Percentiles rank a stretch among this genome's conserved stretches.
Evolutionary conservation across 30 jellyfish, hydroid and myxozoan genomes (phyloP).

Genomic region (Turritopsis rubra): DNA sequence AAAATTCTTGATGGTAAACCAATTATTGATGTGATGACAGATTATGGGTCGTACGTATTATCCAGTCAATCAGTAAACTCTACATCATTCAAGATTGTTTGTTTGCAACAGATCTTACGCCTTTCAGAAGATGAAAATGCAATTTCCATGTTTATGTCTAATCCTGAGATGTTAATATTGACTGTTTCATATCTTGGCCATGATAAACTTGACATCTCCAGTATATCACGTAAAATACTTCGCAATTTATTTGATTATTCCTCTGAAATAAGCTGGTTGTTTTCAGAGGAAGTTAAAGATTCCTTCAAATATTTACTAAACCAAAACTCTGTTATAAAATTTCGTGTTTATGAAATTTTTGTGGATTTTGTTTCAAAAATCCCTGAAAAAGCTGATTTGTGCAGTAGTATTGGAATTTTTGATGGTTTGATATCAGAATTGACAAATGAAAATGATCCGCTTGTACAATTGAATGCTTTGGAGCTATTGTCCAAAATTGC

Average conservation of each 20-base stretch:
- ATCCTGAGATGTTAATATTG: slow-evolving; percentile 16
- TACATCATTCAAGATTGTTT: not conserved
- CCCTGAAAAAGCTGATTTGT: slow-evolving; percentile 2
- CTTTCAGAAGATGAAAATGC: slow-evolving; percentile 5
- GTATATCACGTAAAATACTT: slow-evolving; percentile 30
- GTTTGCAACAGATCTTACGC: slow-evolving; percentile 23
- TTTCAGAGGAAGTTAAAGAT: slow-evolving; percentile 30
- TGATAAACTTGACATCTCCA: slow-evolving; percentile 25
- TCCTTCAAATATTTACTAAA: slow-evolving; percentile 18
- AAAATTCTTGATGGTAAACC: not conserved
- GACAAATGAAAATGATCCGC: slow-evolving; percentile 38
- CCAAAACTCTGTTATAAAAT: slow-evolving; percentile 40
- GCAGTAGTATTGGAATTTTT: slow-evolving; percentile 17
- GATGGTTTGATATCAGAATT: slow-evolving; percentile 28
- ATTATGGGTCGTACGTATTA: not conserved
- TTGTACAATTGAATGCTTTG: slow-evolving; percentile 62
- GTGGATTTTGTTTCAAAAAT: slow-evolving; percentile 25
- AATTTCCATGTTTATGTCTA: slow-evolving; percentile 15
- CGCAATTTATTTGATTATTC: not conserved
- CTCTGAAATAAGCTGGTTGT: slow-evolving; percentile 13
- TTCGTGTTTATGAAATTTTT: slow-evolving; percentile 71
- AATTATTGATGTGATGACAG: not conserved
- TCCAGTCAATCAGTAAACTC: not conserved
- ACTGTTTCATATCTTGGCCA: slow-evolving; percentile 10
- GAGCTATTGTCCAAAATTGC: slow-evolving; percentile 61